Conservation (phyloP, 2,797 vertebrate genomes). For the Gymnocypris eckloni region DNA sequence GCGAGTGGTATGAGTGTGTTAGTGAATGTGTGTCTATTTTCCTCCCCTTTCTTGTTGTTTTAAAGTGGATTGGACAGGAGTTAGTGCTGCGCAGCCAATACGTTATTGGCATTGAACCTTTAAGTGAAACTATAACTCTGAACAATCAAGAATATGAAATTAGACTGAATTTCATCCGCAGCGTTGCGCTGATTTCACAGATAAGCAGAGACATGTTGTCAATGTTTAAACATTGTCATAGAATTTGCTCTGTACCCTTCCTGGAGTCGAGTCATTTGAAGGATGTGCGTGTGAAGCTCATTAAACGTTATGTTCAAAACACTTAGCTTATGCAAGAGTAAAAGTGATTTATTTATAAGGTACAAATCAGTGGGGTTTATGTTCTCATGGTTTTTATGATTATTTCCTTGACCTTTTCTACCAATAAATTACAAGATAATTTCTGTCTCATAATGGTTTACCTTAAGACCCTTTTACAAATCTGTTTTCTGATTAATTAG, state of each 20-base stretch:
- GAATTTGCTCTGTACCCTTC: conserved; percentile 25
- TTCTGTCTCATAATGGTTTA: conserved; percentile 44
- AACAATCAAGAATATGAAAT: conserved; percentile 35
- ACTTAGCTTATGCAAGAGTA: conserved; percentile 41
- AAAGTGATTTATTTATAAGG: conserved; percentile 59
- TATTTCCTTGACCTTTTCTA: conserved; percentile 57
- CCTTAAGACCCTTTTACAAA: not conserved
- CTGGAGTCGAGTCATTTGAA: conserved; percentile 26
- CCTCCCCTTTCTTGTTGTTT: conserved; percentile 19
- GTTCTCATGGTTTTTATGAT: conserved; percentile 57
- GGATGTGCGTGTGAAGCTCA: conserved; percentile 27
- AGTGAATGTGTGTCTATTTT: not conserved
- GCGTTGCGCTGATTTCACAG: conserved; percentile 28
- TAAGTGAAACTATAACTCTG: conserved; percentile 43
- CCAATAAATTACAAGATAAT: conserved; percentile 64
- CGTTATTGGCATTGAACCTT: conserved; percentile 43
- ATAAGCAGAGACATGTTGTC: conserved; percentile 6
- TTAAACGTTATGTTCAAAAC: conserved; percentile 33
- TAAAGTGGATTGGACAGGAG: conserved; percentile 26
- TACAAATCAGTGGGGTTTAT: conserved; percentile 27
- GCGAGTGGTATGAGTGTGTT: conserved; percentile 10
- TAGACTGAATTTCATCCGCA: conserved; percentile 31
- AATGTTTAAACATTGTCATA: conserved; percentile 24
- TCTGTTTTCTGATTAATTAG: not conserved
- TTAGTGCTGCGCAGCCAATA: conserved; percentile 12